Percentiles rank a stretch among this genome's conserved stretches.
phyloP scores from a whole-genome alignment of 2,888 invertebrate species.

The Busseola fusca region DNA sequence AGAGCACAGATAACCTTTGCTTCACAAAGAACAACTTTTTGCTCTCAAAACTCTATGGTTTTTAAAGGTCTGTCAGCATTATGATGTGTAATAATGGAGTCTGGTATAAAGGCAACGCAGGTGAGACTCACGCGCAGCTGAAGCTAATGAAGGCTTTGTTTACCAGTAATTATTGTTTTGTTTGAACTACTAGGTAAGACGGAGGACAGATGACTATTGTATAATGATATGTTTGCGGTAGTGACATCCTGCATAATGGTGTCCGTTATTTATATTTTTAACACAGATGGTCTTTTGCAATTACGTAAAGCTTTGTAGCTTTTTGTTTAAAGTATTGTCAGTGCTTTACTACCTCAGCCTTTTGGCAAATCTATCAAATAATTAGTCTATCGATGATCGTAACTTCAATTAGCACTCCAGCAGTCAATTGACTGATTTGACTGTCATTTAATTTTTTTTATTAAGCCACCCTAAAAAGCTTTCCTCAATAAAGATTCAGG shows the following conservation, averaged over 20 bases:
- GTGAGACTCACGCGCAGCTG: slow-evolving; percentile 62
- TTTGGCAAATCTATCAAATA: slow-evolving; percentile 7
- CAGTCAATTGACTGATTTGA: not conserved
- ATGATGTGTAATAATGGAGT: slow-evolving; percentile 49
- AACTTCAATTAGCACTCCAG: not conserved
- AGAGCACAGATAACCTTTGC: slow-evolving; percentile 32
- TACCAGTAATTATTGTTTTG: slow-evolving; percentile 41
- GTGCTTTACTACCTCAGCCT: too few relatives aligned
- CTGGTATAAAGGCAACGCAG: slow-evolving; percentile 46
- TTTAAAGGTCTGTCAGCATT: slow-evolving; percentile 44
- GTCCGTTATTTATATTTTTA: not conserved
- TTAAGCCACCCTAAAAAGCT: not conserved
- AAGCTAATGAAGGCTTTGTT: slow-evolving; percentile 54
- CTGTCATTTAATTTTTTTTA: not conserved
- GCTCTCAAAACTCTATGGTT: slow-evolving; percentile 29
- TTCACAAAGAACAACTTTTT: slow-evolving; percentile 24
- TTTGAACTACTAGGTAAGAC: slow-evolving; percentile 12
- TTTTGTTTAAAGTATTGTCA: not conserved
- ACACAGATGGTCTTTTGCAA: not conserved
- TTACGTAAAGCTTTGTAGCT: not conserved
- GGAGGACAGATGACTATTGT: slow-evolving; percentile 39
- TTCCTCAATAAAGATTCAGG: not conserved
- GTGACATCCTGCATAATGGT: slow-evolving; percentile 38
- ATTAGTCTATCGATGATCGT: not conserved
- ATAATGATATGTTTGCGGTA: slow-evolving; percentile 43